These are phyloP conservation scores for Theodoxus fluviatilis DNA, from an alignment of 2,888 invertebrate genomes.

Conservation along the genomic window DNA sequence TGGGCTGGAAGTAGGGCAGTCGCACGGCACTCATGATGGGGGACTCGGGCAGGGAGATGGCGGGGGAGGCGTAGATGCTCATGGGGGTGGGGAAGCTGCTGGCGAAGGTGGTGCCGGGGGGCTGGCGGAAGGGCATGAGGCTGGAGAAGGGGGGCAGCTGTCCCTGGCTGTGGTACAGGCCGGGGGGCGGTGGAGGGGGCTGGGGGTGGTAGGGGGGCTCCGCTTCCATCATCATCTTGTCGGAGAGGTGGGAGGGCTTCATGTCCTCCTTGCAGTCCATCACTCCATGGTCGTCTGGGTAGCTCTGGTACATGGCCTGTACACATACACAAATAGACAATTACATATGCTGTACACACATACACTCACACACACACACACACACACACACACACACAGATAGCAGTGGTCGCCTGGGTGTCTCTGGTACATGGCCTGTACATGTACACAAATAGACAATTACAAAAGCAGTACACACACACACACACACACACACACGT, in stretches of 20 bases:
- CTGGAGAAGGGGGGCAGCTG: slow-evolving; percentile 48
- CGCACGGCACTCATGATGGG: slow-evolving; percentile 22
- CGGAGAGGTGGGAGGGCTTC: too few species aligned
- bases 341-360: too few species aligned
- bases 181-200: slow-evolving; percentile 26
- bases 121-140: slow-evolving; percentile 36
- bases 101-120: slow-evolving; percentile 31
- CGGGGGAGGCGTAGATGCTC: slow-evolving; percentile 34
- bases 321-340: too few species aligned
- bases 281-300: too few species aligned
- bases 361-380: too few species aligned
- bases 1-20: slow-evolving; percentile 25
- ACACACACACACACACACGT: too few species aligned
- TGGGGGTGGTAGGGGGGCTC: slow-evolving; percentile 23
- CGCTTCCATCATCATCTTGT: slow-evolving; percentile 24
- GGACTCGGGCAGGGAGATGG: slow-evolving; percentile 29
- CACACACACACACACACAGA: too few species aligned
- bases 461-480: too few species aligned
- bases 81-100: slow-evolving; percentile 35
- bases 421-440: too few species aligned
- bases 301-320: too few species aligned
- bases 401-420: slow-evolving; percentile 20
- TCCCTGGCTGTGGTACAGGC: slow-evolving; percentile 34
- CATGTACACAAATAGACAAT: too few species aligned
- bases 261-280: too few species aligned